Evolutionary conservation across 2,797 vertebrate species (phyloP), one percentile per base, ranked within the genome.

Genomic region (Leptoclinus maculatus): DNA sequence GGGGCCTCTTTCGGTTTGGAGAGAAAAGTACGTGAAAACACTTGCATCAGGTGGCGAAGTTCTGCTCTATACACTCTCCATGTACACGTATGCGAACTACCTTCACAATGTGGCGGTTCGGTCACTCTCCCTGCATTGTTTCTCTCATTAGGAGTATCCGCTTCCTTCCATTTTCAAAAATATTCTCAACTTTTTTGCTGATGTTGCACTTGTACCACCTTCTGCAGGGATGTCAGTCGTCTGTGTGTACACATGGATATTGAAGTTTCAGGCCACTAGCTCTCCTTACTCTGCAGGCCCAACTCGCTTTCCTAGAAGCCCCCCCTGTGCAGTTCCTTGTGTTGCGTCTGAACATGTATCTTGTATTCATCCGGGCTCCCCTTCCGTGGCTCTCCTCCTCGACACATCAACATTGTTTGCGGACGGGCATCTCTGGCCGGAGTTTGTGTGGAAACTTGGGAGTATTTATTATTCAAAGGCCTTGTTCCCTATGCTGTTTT

Each of bases 401-500:
- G 62, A 80, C 91, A 95, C 95, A 95, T 96, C 95, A 95, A 95
- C 95, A 95, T 95, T 95, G 95, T 95, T 95, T 96, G 95, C 94
- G 89, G 92, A 92, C 65, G 87, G 93, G 91, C 90, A 91, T 94
- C 92, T 93, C 91, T 92, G 93, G 93, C 87, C 74, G 38, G 85
- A 88, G 83, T 89, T 89, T 90, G 86, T 91, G 88, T 89, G 85
- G 87, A 85, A 92, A 94, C 92, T 92, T 93, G 93, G 85, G 91
- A 90, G 92, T 95, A 95, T 96, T 96, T 95, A 95, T 96, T 95
- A 96, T 96, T 96, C 94, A 96, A 96, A 95, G 95, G 88, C 89
- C 93, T 95, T 93, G 94, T 95, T 94, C 92, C 92, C 87, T 93
- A 95, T 95, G 94, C 95, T 95, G 94, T 95, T 95, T 95, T 92